A percentile compares a stretch with the other conserved stretches of the same genome.
Conservation (phyloP, 2,888 invertebrate species). For the Torymus tubicola region DNA sequence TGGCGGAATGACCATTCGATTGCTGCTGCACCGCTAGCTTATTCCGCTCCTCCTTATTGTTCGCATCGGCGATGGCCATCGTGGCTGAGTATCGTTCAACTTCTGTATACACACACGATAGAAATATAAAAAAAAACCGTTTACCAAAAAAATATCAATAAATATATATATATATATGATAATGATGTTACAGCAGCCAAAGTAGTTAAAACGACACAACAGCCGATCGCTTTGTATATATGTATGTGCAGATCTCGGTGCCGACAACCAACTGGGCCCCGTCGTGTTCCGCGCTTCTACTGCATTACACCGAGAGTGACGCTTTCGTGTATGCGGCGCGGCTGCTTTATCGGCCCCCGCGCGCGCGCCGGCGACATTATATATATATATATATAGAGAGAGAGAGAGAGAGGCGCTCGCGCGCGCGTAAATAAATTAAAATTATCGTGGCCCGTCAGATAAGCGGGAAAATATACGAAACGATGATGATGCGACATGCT, state of each 20-base stretch:
- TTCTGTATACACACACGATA: no score
- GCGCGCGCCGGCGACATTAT: not conserved
- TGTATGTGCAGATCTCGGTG: no score
- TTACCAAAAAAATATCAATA: no score
- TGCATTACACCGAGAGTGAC: no score
- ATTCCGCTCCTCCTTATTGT: slow-evolving; percentile 51
- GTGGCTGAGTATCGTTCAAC: slow-evolving; percentile 6
- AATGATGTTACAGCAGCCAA: not conserved
- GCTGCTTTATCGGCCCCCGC: not conserved
- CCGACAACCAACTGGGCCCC: no score
- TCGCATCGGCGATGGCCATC: slow-evolving; percentile 62
- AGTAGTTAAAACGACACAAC: not conserved
- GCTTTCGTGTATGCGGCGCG: not conserved
- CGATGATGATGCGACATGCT: no score
- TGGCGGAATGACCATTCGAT: slow-evolving; percentile 61
- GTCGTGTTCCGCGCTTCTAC: no score
- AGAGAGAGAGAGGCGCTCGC: not conserved
- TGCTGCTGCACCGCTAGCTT: slow-evolving; percentile 53
- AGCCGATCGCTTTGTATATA: no score
- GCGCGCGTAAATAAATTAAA: slow-evolving; percentile 41
- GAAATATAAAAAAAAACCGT: no score
- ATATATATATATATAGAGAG: not conserved
- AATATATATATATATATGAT: no score
- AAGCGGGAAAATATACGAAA: slow-evolving; percentile 9
- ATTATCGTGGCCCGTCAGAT: slow-evolving; percentile 45